A percentile compares a stretch with the other conserved stretches of the same genome.
phyloP scores from a whole-genome alignment of 2,797 vertebrate species.

The Hirundo rustica region DNA sequence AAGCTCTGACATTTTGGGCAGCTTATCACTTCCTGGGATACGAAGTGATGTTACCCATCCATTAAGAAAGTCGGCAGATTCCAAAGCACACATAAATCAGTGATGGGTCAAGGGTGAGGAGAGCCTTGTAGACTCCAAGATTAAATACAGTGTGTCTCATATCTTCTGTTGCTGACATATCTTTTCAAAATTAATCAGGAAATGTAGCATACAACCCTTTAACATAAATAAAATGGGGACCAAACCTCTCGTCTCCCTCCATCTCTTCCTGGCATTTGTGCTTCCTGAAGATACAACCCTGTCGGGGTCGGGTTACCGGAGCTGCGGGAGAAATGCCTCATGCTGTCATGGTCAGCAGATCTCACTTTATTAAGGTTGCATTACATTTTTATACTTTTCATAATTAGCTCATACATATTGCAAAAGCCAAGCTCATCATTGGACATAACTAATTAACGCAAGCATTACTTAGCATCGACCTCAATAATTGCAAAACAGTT shows the following conservation, averaged over 20 bases:
- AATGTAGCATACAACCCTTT: neutral
- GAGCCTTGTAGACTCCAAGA: neutral
- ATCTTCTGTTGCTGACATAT: neutral
- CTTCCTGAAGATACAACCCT: neutral
- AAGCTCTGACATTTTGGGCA: slow-evolving; percentile 32
- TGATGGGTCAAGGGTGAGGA: neutral
- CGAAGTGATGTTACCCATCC: neutral
- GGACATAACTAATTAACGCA: too few relatives aligned
- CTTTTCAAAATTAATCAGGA: neutral
- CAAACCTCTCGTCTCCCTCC: neutral
- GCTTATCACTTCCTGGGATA: neutral
- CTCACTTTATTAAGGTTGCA: too few relatives aligned
- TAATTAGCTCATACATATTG: too few relatives aligned
- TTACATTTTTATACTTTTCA: too few relatives aligned
- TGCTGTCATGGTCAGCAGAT: too few relatives aligned
- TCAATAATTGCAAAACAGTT: too few relatives aligned
- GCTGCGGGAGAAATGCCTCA: too few relatives aligned
- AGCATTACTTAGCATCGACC: too few relatives aligned
- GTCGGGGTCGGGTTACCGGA: too few relatives aligned
- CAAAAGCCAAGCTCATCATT: too few relatives aligned
- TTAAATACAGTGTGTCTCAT: neutral
- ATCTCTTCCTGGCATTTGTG: neutral
- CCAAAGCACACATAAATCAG: neutral
- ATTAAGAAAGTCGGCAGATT: slow-evolving; percentile 22
- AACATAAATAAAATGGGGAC: neutral